Conservation (phyloP, 2,113 vertebrate species). For the Lota lota region DNA sequence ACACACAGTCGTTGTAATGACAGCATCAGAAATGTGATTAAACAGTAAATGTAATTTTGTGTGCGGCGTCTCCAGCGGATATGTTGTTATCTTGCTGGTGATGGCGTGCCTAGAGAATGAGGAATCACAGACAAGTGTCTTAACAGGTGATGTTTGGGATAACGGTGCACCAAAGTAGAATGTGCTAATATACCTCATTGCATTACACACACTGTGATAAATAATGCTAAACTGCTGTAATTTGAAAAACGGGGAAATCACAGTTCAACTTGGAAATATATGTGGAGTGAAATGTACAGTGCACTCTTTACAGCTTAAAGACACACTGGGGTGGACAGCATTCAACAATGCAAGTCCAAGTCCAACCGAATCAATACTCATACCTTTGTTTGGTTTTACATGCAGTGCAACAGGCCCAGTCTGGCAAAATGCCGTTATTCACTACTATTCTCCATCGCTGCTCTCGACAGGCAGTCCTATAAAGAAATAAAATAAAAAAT, state of each 20-base stretch:
- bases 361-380: constrained; percentile 17
- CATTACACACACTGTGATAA: constrained; percentile 29
- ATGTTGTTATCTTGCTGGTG: constrained; percentile 60
- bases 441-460: constrained; percentile 10
- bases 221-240: constrained; percentile 27
- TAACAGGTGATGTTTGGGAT: constrained; percentile 56
- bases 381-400: constrained; percentile 19
- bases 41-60: constrained; percentile 69
- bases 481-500: constrained; percentile 13
- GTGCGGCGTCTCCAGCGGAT: constrained; percentile 68
- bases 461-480: constrained; percentile 38
- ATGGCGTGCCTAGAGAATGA: constrained; percentile 52
- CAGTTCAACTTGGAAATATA: no score
- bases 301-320: not conserved
- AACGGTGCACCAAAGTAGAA: constrained; percentile 36
- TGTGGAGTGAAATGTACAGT: not conserved
- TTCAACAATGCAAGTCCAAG: constrained; percentile 10
- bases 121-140: constrained; percentile 50
- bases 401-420: constrained; percentile 5
- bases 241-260: not conserved
- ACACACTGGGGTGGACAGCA: not conserved
- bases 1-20: constrained; percentile 69
- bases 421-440: constrained; percentile 19
- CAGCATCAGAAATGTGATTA: constrained; percentile 36
- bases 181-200: constrained; percentile 40